phyloP scores from a whole-genome alignment of 2,113 vertebrate genomes.

The Formicarius rufipectus region DNA sequence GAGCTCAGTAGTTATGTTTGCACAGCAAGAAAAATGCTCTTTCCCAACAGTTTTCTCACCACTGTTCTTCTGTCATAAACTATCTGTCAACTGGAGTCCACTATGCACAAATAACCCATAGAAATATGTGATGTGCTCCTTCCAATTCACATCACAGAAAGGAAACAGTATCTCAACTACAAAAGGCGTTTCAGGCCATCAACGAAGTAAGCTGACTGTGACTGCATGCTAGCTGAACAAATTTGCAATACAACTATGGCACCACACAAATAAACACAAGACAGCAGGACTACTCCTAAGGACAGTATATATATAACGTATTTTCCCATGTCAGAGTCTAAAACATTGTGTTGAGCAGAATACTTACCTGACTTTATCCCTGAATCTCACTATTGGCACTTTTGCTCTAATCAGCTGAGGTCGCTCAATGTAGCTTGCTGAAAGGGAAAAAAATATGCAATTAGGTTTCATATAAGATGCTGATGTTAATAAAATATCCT shows the following conservation, averaged over 20 bases:
- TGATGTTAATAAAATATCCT: neutral
- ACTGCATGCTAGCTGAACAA: neutral
- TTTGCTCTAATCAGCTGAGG: slow-evolving; percentile 93
- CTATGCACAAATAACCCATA: neutral
- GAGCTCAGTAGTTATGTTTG: neutral
- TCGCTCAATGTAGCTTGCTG: slow-evolving; percentile 84
- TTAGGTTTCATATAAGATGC: neutral
- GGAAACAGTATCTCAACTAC: neutral
- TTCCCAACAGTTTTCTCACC: neutral
- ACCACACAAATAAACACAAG: neutral
- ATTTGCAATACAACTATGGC: neutral
- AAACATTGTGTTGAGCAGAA: neutral
- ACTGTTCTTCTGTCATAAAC: neutral
- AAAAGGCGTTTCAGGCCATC: neutral
- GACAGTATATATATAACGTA: neutral
- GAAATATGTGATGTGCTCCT: neutral
- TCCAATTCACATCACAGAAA: neutral
- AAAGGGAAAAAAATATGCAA: neutral
- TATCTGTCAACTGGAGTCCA: neutral
- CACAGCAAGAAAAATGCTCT: neutral
- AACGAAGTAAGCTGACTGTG: neutral
- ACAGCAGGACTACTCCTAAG: neutral
- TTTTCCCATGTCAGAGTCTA: neutral
- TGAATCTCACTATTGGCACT: slow-evolving; percentile 96
- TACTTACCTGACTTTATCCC: slow-evolving; percentile 90